These are phyloP conservation scores for Gymnocheta viridis DNA, from an alignment of 2,888 invertebrate species.

Conservation along the genomic window DNA sequence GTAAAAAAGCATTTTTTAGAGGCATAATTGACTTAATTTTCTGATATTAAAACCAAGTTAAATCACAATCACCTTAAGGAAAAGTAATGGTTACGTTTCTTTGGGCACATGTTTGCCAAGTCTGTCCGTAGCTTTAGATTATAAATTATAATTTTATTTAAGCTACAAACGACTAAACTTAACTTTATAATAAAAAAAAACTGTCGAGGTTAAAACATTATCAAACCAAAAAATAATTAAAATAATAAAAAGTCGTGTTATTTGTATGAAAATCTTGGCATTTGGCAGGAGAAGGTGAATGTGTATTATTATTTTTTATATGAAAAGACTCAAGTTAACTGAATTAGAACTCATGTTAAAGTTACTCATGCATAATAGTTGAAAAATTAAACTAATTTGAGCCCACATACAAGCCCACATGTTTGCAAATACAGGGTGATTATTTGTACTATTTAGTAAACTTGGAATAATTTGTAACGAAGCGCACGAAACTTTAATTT, in stretches of 20 bases:
- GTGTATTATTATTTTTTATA: neutral
- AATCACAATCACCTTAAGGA: too few relatives aligned
- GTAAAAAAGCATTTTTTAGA: too few relatives aligned
- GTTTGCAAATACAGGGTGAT: neutral
- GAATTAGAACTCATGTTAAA: slow-evolving; percentile 43
- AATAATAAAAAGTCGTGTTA: neutral
- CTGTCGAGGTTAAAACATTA: neutral
- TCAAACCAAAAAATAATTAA: too few relatives aligned
- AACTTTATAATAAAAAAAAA: neutral
- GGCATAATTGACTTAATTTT: too few relatives aligned
- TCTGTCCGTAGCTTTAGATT: too few relatives aligned
- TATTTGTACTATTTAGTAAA: neutral
- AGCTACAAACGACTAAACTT: too few relatives aligned
- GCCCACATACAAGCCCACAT: neutral
- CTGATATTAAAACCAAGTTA: too few relatives aligned
- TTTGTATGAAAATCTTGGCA: neutral
- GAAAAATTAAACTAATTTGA: slow-evolving; percentile 14
- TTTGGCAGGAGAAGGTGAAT: neutral
- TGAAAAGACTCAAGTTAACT: slow-evolving; percentile 36
- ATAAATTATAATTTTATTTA: too few relatives aligned
- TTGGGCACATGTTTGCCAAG: too few relatives aligned
- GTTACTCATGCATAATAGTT: slow-evolving; percentile 48
- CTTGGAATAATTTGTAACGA: too few relatives aligned
- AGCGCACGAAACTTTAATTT: too few relatives aligned
- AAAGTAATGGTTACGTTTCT: too few relatives aligned